phyloP scores from a whole-genome alignment of 1,140 invertebrate genomes.

The Lordiphosa mommai region DNA sequence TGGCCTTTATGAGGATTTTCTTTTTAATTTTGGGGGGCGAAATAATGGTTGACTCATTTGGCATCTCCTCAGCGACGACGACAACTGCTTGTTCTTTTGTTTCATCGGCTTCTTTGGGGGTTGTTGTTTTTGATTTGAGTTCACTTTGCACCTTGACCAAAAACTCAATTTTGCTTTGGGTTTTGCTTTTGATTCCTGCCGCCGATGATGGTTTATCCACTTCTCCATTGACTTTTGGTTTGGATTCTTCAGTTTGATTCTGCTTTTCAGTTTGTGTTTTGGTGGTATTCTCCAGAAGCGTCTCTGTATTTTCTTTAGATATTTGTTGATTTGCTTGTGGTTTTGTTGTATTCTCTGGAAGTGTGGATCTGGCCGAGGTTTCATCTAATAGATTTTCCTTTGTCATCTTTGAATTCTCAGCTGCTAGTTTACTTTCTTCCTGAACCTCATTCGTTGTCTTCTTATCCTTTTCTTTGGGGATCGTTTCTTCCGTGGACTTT shows the following conservation, averaged over 20 bases:
- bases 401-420: too few relatives aligned
- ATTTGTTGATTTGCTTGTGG: background rate
- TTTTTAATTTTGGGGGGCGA: constrained; percentile 36
- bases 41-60: constrained; percentile 33
- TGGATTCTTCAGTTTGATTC: background rate
- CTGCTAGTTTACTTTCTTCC: too few relatives aligned
- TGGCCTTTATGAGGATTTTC: constrained; percentile 47
- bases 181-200: constrained; percentile 27
- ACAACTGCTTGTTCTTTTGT: background rate
- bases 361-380: too few relatives aligned
- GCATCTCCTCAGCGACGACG: too few relatives aligned
- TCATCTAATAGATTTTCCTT: too few relatives aligned
- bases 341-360: background rate
- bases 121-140: constrained; percentile 49
- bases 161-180: constrained; percentile 50
- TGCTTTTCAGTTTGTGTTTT: background rate
- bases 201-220: background rate
- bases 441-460: constrained; percentile 5
- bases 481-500: background rate
- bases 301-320: background rate
- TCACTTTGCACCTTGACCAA: constrained; percentile 58
- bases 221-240: constrained; percentile 8
- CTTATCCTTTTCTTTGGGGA: background rate
- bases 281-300: background rate
- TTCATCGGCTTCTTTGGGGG: constrained; percentile 1